phyloP scores from a whole-genome alignment of 2,113 vertebrate species.

The Astur gentilis region DNA sequence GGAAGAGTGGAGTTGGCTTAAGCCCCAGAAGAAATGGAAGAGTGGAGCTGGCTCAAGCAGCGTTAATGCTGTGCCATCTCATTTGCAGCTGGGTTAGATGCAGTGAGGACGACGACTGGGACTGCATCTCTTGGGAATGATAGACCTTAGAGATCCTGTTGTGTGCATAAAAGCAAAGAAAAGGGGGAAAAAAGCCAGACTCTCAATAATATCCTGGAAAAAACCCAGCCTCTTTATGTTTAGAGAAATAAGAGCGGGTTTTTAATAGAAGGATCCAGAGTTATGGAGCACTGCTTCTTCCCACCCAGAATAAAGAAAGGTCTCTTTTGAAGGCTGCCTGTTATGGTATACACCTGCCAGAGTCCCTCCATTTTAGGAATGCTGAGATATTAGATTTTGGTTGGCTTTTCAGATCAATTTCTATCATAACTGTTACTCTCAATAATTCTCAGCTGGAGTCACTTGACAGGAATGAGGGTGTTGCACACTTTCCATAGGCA shows the following conservation, averaged over 20 bases:
- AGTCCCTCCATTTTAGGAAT: background rate
- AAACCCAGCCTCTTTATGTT: background rate
- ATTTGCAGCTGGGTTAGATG: background rate
- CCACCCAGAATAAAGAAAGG: background rate
- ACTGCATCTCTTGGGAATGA: background rate
- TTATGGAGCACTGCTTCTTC: background rate
- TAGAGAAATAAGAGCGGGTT: background rate
- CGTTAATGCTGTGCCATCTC: background rate
- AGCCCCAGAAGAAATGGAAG: background rate
- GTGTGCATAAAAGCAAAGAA: background rate
- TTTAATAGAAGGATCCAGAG: background rate
- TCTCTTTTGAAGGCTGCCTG: background rate
- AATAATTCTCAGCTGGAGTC: background rate
- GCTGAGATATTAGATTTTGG: background rate
- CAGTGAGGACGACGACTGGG: background rate
- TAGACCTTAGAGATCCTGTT: background rate
- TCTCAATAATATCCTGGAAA: background rate
- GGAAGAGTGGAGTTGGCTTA: background rate
- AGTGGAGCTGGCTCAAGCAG: background rate
- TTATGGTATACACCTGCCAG: background rate
- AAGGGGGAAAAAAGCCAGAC: background rate
- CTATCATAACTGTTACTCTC: background rate
- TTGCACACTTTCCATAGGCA: background rate
- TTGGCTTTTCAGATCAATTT: background rate
- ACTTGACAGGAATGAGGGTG: background rate